Evolutionary conservation across 1,140 invertebrate genomes (phyloP), one percentile per base, ranked within the genome.

Genomic region (Coelopa frigida): DNA sequence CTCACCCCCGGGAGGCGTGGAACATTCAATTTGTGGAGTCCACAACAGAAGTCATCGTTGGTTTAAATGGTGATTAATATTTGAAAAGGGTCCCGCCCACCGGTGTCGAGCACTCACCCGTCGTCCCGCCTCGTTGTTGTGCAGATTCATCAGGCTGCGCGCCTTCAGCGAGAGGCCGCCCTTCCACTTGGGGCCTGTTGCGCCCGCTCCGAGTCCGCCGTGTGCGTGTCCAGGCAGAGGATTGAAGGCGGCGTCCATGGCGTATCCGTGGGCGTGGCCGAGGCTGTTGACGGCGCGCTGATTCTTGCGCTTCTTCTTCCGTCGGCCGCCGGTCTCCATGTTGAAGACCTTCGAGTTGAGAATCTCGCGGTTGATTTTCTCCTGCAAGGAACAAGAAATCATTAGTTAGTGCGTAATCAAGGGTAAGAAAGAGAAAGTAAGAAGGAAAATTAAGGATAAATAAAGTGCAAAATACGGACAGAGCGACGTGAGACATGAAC

Each of bases 111-210:
- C 20, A 75, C 82, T 80, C 78, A 93, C 90, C 78, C 89, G 77
- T 67, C 91, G 73, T 8, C 93, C 92, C 27, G 89, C 92, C 68
- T 95, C 89, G 65, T 95, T 95, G 70, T 96, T 96, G 67, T 94
- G 91, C 18, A 94, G 73, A 75, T 94, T 94, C 88, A 95, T 94
- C 37, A 94, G 74, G 53, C 84, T 83, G 24, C 86, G 71, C 2
- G 85, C 89, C 59, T 93, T 85, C 40, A 84, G 35, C 14, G 55
- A 59, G n/a, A 48, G 46, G n/a, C 46, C 24, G 33, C 46, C 58
- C 17, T 53, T 55, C 26, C 47, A 47, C 42, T 49, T 50, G 12
- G 32, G 42, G 14, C 29, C 37, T 12, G 20, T 27, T 23, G 0
- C 66, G 70, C 68, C 46, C 22, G 23, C n/a, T 12, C 33, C 24